Evolutionary conservation across 2,113 vertebrate species (phyloP).

Genomic region (Meleagris gallopavo): DNA sequence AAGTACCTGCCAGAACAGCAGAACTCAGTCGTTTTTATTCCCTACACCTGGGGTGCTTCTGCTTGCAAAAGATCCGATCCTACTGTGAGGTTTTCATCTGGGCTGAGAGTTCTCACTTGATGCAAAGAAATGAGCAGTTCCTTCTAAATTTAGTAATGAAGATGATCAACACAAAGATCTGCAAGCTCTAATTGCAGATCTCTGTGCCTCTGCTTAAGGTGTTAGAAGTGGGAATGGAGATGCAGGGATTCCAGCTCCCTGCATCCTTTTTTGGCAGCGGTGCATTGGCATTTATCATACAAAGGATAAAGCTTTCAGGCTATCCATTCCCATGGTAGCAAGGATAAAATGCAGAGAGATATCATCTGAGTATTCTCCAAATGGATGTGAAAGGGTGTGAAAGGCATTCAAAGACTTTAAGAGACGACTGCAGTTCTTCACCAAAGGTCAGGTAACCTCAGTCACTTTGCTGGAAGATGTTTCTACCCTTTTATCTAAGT

Average conservation of each 20-base stretch:
- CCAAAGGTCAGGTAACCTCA: background rate
- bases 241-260: background rate
- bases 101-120: background rate
- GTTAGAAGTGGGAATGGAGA: background rate
- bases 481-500: background rate
- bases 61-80: background rate
- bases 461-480: background rate
- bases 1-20: background rate
- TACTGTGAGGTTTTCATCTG: background rate
- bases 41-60: background rate
- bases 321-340: background rate
- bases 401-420: background rate
- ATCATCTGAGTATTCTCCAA: background rate
- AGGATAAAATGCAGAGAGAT: background rate
- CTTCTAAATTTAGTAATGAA: background rate
- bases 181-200: background rate
- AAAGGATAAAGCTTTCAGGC: background rate
- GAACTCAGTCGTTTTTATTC: background rate
- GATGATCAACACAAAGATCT: background rate
- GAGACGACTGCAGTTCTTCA: background rate
- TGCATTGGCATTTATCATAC: background rate
- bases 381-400: background rate
- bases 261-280: background rate
- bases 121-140: background rate
- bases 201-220: background rate